Base-by-base conservation (phyloP, 2,797 vertebrate genomes). In the Epinephelus coioides region DNA sequence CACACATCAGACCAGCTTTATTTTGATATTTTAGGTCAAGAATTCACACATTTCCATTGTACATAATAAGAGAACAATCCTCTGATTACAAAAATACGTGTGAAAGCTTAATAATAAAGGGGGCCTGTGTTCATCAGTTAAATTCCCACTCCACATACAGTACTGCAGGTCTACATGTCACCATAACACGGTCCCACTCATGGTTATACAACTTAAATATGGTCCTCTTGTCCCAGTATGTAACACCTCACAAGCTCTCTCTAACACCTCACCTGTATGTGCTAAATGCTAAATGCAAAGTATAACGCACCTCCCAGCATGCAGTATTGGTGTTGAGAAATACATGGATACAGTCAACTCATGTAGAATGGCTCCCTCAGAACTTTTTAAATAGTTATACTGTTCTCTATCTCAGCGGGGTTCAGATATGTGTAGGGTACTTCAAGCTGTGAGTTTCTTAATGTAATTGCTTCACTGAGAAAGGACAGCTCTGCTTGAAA, bases 351-450 rank as follows among this genome's bases (percentile, higher is more conserved):
- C 15, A 46, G 8, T 60, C 2, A 1, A 2, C 21, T n/a, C 19
- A 27, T 44, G n/a, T 43, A 57, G 5, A 56, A 17, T 34, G 21
- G 21, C 9, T 70, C 4, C 14, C 49, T 50, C 0, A 21, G 53
- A 4, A 4, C 64, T 23, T 55, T 1, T 67, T 76, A 90, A 59
- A 76, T 84, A 21, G 72, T 7, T 1, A 89, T 13, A 19, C 86
- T 89, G 85, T 75, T 93, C 23, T 91, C 88, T 19, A 90, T 79
- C 12, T 56, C 7, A 18, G 21, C 0, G 0, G 87, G 90, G 53
- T 84, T 34, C 68, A 92, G 68, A 43, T 91, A 92, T 4, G 76
- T 81, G 69, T 96, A 96, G 4, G 94, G 90, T 1, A 94, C 43
- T 71, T 91, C 47, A 13, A 94, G 86, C 4, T 73, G 25, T 3